Conservation (phyloP, 2,113 vertebrate species). For the Corythaixoides concolor region DNA sequence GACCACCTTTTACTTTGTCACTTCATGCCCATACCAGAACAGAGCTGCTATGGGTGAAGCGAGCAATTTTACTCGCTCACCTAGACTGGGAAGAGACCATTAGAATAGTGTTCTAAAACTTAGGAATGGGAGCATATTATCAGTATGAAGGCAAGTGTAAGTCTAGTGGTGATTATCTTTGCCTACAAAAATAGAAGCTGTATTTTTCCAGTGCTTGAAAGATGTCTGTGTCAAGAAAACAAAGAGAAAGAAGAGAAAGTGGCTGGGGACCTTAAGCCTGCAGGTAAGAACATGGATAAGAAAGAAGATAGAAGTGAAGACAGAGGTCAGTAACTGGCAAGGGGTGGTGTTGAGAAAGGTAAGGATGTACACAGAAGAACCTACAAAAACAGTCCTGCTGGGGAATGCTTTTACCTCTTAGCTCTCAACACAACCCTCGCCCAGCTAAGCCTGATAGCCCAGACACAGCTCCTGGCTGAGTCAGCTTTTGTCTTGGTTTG, state of each 20-base stretch:
- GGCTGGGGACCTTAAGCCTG: neutral
- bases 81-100: neutral
- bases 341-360: neutral
- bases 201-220: neutral
- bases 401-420: neutral
- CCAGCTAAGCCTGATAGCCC: neutral
- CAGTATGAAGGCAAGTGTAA: neutral
- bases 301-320: neutral
- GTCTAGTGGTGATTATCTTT: neutral
- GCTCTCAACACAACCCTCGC: neutral
- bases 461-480: accelerated
- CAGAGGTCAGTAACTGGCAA: neutral
- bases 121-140: neutral
- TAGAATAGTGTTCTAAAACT: neutral
- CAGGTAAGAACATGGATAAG: neutral
- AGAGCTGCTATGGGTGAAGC: neutral
- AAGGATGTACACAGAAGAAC: neutral
- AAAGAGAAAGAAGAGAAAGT: neutral
- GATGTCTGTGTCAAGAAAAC: neutral
- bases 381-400: neutral
- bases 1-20: neutral
- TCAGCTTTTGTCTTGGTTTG: neutral
- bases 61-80: neutral
- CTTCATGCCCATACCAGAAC: neutral
- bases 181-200: neutral